Percentiles rank a stretch among this genome's conserved stretches.
These are phyloP conservation scores for Stichopus chloronotus DNA, from an alignment of 35 echinoderm and acorn worm species.

Conservation along the genomic window DNA sequence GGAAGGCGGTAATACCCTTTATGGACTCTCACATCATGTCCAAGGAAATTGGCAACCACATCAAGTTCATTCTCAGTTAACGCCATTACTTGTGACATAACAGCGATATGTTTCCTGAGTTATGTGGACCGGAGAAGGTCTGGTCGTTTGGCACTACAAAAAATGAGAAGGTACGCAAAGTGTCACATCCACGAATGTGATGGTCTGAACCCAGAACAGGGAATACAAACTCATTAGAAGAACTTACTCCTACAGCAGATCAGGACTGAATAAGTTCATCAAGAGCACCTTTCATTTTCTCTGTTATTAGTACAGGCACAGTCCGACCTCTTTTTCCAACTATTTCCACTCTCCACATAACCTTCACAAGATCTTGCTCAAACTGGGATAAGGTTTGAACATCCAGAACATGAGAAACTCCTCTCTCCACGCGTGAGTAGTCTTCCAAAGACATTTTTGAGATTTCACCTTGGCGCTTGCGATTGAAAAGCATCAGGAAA, in stretches of 20 bases:
- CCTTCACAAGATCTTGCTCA: slow-evolving; percentile 63
- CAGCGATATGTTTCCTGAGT: slow-evolving; percentile 52
- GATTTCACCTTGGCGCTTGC: slow-evolving; percentile 67
- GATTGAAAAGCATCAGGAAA: slow-evolving; percentile 64
- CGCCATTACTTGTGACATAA: slow-evolving; percentile 47
- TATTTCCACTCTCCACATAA: slow-evolving; percentile 68
- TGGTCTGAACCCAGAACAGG: slow-evolving; percentile 21
- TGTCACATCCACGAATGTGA: slow-evolving; percentile 51
- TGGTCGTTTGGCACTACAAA: slow-evolving; percentile 41
- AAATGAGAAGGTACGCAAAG: slow-evolving; percentile 20
- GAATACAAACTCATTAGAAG: slow-evolving; percentile 46
- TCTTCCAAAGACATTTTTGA: slow-evolving; percentile 58
- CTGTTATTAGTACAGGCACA: slow-evolving; percentile 68
- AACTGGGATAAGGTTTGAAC: slow-evolving; percentile 15
- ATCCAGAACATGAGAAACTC: slow-evolving; percentile 10
- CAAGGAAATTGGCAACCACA: slow-evolving; percentile 49
- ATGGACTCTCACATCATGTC: slow-evolving; percentile 36
- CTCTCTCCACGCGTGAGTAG: slow-evolving; percentile 50
- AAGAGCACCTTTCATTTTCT: slow-evolving; percentile 42
- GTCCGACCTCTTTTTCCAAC: slow-evolving; percentile 66
- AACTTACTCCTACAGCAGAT: not conserved
- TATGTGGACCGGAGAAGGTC: slow-evolving; percentile 6
- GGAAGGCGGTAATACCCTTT: slow-evolving; percentile 42
- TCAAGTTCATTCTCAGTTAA: slow-evolving; percentile 47
- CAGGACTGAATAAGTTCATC: slow-evolving; percentile 9